These are phyloP conservation scores for Heliconius melpomene DNA, from an alignment of 1,140 invertebrate species.

Conservation along the genomic window DNA sequence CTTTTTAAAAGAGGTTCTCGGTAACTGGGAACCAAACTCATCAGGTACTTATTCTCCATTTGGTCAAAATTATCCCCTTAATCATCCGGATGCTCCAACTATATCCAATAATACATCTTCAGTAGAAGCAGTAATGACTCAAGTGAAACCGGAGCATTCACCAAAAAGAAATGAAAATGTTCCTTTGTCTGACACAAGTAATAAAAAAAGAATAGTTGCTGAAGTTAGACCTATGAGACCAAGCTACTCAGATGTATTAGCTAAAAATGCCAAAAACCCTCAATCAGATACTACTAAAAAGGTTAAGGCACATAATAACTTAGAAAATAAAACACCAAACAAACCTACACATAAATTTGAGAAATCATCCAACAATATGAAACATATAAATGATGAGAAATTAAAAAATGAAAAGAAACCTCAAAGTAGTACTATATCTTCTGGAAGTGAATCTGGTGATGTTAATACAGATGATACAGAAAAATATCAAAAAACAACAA, in stretches of 20 bases:
- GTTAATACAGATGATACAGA: slow-evolving; percentile 70
- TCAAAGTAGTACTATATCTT: slow-evolving; percentile 63
- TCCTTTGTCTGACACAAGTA: slow-evolving; percentile 77
- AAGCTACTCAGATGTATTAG: slow-evolving; percentile 90
- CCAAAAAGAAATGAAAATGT: slow-evolving; percentile 69
- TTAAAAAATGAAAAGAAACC: slow-evolving; percentile 63
- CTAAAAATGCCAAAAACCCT: slow-evolving; percentile 83
- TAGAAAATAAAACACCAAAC: slow-evolving; percentile 68
- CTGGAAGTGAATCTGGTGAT: slow-evolving; percentile 79
- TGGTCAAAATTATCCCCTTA: slow-evolving; percentile 81
- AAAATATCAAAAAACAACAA: slow-evolving; percentile 73
- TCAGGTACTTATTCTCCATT: slow-evolving; percentile 91
- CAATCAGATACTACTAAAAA: slow-evolving; percentile 54
- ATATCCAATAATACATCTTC: slow-evolving; percentile 54
- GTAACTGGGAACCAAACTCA: slow-evolving; percentile 91
- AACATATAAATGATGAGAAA: slow-evolving; percentile 77
- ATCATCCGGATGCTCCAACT: slow-evolving; percentile 68
- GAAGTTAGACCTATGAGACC: slow-evolving; percentile 93
- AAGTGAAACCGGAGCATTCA: slow-evolving; percentile 57
- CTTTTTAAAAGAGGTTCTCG: slow-evolving; percentile 88
- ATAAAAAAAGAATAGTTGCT: slow-evolving; percentile 89
- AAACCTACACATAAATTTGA: slow-evolving; percentile 69
- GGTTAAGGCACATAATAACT: slow-evolving; percentile 54
- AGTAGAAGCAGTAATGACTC: slow-evolving; percentile 52
- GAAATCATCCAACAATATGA: slow-evolving; percentile 55